phyloP scores from a whole-genome alignment of 2,888 invertebrate species.

The Mythimna impura region DNA sequence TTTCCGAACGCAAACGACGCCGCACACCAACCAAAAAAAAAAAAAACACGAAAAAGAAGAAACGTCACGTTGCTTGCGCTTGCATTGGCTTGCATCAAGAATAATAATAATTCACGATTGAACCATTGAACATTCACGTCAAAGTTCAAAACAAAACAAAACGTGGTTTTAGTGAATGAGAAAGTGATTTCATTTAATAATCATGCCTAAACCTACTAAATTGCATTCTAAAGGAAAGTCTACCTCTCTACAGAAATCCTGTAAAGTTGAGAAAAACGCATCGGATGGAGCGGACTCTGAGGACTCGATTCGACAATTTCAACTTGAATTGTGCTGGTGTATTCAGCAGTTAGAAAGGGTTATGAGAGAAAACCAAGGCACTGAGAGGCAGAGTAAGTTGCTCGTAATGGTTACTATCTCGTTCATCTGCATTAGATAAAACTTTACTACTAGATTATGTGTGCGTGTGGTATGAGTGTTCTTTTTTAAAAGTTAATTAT shows the following conservation, averaged over 20 bases:
- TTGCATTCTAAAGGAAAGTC: conserved; percentile 84
- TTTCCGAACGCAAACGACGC: conserved; percentile 49
- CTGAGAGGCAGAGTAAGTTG: conserved; percentile 90
- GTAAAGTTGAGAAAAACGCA: conserved; percentile 76
- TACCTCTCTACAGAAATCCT: conserved; percentile 82
- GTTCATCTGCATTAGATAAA: neutral
- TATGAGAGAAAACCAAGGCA: conserved; percentile 91
- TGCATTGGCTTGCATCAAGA: no score
- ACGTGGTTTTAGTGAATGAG: conserved; percentile 67
- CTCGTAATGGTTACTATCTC: neutral
- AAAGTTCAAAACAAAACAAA: conserved; percentile 71
- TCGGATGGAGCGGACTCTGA: conserved; percentile 77
- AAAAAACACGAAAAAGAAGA: conserved; percentile 21
- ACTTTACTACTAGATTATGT: no score
- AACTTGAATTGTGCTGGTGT: conserved; percentile 95
- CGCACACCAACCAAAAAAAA: conserved; percentile 39
- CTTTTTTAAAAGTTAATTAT: no score
- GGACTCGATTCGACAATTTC: conserved; percentile 92
- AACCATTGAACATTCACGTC: conserved; percentile 39
- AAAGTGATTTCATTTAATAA: conserved; percentile 24
- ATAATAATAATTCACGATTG: conserved; percentile 1
- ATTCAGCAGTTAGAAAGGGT: conserved; percentile 93
- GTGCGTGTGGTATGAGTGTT: no score
- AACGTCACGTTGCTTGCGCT: conserved; percentile 38
- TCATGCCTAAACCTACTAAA: conserved; percentile 86